Base-by-base conservation (phyloP, 2,888 invertebrate species). In the Clostera curtula region DNA sequence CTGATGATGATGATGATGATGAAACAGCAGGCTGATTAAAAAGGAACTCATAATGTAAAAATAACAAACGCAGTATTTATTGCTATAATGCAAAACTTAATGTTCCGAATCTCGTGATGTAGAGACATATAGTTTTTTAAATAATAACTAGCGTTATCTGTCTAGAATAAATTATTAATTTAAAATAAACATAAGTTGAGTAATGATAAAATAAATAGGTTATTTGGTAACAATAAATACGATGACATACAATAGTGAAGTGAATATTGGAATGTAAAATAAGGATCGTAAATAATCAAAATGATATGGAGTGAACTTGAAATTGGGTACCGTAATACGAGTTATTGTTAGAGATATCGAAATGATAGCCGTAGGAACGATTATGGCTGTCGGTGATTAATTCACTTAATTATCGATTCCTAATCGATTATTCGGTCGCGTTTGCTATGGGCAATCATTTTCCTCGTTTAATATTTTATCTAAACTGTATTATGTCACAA, bases 201-300 rank as follows among this genome's bases (percentile, higher is more conserved):
- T 27, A 15, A 15, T 31, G 29, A 36, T 38, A 36, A 18, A 12
- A 21, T 36, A 40, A 31, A 39, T 39, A 49, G n/a, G 40, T 56
- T 66, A 70, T 73, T 73, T 73, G 73, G 72, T 73, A 73, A 73
- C 69, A 60, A 64, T 62, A 68, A 64, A 68, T 67, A 69, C 49
- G 31, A 37, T 13, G 12, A 31, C 17, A 27, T 29, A 23, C 24
- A 34, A 24, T 34, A 43, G 40, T 39, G 30, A 29, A 30, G 26
- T 31, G 10, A n/a, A 22, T 29, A 15, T 10, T 27, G 8, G 10
- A 24, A 24, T 25, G n/a, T n/a, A n/a, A n/a, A n/a, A n/a, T n/a
- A n/a, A n/a, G n/a, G n/a, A n/a, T n/a, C n/a, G n/a, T n/a, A n/a
- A n/a, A n/a, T n/a, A n/a, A n/a, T n/a, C n/a, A n/a, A n/a, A n/a